A percentile compares a stretch with the other conserved stretches of the same genome.
Conservation (phyloP, 2,113 vertebrate genomes). For the Sylvietta virens region DNA sequence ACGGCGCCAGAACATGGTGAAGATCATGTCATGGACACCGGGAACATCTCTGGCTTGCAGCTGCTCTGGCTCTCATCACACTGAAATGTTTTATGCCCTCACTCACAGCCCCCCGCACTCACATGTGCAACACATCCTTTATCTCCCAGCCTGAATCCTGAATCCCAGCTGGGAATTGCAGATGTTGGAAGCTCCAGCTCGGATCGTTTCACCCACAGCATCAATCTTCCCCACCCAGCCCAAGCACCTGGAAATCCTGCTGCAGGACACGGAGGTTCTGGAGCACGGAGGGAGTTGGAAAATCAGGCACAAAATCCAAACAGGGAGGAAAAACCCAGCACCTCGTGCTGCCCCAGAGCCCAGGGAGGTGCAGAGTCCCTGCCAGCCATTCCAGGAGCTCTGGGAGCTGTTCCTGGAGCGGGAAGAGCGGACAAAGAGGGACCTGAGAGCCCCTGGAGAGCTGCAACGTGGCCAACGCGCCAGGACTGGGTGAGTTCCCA, state of each 20-base stretch:
- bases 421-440: not conserved
- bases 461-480: fast-evolving
- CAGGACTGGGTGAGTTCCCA: not conserved
- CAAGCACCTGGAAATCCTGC: not conserved
- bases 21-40: not conserved
- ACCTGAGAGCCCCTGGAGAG: not conserved
- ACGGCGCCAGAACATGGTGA: not conserved
- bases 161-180: slow-evolving; percentile 1
- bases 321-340: fast-evolving
- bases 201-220: not conserved
- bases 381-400: not conserved
- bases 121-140: slow-evolving; percentile 25
- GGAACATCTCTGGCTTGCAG: not conserved
- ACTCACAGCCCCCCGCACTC: not conserved
- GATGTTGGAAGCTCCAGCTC: slow-evolving; percentile 13
- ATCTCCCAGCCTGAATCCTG: not conserved
- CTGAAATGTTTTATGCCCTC: not conserved
- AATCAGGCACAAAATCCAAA: not conserved
- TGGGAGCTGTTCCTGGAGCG: not conserved
- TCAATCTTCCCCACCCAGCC: not conserved
- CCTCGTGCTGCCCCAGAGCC: not conserved
- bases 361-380: not conserved
- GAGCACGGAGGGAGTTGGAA: not conserved
- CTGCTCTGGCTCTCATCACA: not conserved
- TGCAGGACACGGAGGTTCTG: not conserved